Percentiles rank a stretch among this genome's conserved stretches.
These are phyloP conservation scores for Phrynosoma platyrhinos DNA, from an alignment of 2,113 vertebrate species.

Conservation along the genomic window DNA sequence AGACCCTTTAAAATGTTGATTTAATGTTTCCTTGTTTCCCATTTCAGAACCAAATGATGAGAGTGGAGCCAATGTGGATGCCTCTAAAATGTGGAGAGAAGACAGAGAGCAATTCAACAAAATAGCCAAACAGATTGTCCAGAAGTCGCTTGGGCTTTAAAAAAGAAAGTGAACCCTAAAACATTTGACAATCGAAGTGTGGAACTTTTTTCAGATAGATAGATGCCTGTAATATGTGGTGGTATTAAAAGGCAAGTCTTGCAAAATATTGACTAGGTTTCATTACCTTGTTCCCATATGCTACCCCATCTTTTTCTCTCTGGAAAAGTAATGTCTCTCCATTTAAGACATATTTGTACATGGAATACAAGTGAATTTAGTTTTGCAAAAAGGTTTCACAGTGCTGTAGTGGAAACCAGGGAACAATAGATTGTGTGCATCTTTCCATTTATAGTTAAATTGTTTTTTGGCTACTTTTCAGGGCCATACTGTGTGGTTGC, in stretches of 20 bases:
- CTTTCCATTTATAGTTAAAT: not conserved
- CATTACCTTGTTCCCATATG: not conserved
- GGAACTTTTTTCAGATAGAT: slow-evolving; percentile 52
- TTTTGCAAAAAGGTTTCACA: slow-evolving; percentile 40
- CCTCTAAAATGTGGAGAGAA: slow-evolving; percentile 98
- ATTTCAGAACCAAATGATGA: slow-evolving; percentile 94
- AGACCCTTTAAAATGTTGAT: not conserved
- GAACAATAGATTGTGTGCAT: slow-evolving; percentile 28
- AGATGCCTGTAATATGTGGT: slow-evolving; percentile 55
- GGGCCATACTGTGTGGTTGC: not conserved
- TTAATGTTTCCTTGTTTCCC: slow-evolving; percentile 18
- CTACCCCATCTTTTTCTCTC: slow-evolving; percentile 16
- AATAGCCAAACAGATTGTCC: slow-evolving; percentile 93
- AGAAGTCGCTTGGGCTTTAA: slow-evolving; percentile 93
- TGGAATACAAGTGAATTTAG: slow-evolving; percentile 16
- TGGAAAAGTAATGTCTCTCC: not conserved
- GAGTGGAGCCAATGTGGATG: slow-evolving; percentile 94
- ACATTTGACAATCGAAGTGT: slow-evolving; percentile 49
- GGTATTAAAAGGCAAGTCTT: slow-evolving; percentile 67
- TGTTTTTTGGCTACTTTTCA: not conserved
- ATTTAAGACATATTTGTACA: slow-evolving; percentile 14
- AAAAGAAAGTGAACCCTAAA: slow-evolving; percentile 12
- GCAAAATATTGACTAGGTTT: slow-evolving; percentile 50
- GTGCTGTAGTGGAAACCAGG: slow-evolving; percentile 50
- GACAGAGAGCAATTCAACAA: slow-evolving; percentile 93